These are phyloP conservation scores for Linurgus olivaceus DNA, from an alignment of 2,797 vertebrate species.

Conservation along the genomic window DNA sequence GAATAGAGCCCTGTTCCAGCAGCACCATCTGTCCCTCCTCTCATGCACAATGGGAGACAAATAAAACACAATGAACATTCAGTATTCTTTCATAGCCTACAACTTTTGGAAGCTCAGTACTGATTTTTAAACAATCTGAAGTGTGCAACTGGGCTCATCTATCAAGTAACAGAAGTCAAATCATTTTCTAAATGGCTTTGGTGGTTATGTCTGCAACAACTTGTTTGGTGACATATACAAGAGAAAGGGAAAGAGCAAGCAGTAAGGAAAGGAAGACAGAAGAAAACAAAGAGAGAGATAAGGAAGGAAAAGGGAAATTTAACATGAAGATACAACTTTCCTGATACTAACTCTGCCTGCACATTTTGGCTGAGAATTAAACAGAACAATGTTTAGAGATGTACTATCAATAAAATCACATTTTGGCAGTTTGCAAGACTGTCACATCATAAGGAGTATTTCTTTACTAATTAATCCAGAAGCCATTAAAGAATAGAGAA, in stretches of 20 bases:
- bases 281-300: background rate
- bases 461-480: background rate
- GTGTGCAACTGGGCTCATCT: background rate
- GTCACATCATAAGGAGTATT: background rate
- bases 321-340: background rate
- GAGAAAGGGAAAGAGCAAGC: background rate
- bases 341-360: background rate
- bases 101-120: background rate
- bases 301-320: background rate
- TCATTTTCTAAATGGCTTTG: background rate
- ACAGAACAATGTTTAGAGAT: background rate
- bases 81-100: background rate
- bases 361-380: background rate
- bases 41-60: background rate
- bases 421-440: background rate
- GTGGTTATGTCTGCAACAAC: background rate
- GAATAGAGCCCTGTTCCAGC: background rate
- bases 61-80: background rate
- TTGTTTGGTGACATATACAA: background rate
- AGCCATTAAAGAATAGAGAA: background rate
- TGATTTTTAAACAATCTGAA: background rate
- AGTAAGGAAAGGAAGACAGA: background rate
- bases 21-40: background rate
- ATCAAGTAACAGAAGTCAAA: background rate
- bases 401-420: background rate